A percentile compares a stretch with the other conserved stretches of the same genome.
phyloP scores from a whole-genome alignment of 2,888 invertebrate species.

The Drosophila lutescens region DNA sequence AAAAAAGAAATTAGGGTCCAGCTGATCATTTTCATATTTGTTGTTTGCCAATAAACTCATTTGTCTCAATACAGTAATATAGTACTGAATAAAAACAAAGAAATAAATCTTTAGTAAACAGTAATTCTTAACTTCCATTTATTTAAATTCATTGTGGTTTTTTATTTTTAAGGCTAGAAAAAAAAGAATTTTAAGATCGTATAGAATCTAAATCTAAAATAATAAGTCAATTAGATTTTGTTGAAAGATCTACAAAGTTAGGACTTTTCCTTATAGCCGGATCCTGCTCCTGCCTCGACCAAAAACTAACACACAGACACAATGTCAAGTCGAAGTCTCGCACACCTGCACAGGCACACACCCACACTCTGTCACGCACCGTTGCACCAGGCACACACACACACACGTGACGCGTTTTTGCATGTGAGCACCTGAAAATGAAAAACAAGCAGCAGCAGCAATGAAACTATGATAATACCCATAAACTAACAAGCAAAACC shows the following conservation, averaged over 20 bases:
- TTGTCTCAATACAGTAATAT: not conserved
- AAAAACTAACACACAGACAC: slow-evolving; percentile 31
- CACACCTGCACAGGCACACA: slow-evolving; percentile 36
- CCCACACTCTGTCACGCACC: slow-evolving; percentile 36
- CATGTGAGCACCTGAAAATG: slow-evolving; percentile 71
- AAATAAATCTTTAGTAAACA: not conserved
- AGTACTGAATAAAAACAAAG: too few relatives aligned
- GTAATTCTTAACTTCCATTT: not conserved
- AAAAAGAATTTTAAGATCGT: not conserved
- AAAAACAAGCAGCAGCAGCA: slow-evolving; percentile 39
- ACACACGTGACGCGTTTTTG: slow-evolving; percentile 66
- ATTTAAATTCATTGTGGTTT: too few relatives aligned
- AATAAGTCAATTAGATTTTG: too few relatives aligned
- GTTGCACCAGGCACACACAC: slow-evolving; percentile 41
- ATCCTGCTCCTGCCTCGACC: slow-evolving; percentile 35
- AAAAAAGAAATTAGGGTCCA: not conserved
- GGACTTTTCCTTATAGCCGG: slow-evolving; percentile 15
- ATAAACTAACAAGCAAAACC: slow-evolving; percentile 33
- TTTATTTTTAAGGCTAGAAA: too few relatives aligned
- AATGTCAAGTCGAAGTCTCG: slow-evolving; percentile 28
- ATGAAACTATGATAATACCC: slow-evolving; percentile 15
- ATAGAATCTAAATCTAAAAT: not conserved
- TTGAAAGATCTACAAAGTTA: not conserved
- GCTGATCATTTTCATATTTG: not conserved
- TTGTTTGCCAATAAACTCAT: not conserved